Conservation (phyloP, 2,113 vertebrate genomes). For the Colinus virginianus region DNA sequence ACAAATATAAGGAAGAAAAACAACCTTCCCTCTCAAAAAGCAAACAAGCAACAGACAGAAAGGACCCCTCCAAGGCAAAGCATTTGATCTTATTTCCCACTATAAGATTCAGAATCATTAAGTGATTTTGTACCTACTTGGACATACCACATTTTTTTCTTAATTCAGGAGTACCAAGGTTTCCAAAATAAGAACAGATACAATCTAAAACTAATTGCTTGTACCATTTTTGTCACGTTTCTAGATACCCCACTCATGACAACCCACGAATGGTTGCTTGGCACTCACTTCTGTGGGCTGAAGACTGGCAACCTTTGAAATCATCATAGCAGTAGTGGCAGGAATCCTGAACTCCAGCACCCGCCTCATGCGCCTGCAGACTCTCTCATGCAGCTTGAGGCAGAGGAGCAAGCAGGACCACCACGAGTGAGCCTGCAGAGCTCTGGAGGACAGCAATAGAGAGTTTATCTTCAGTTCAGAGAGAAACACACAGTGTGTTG, state of each 20-base stretch:
- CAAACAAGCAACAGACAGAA: background rate
- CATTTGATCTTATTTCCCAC: background rate
- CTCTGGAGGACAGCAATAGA: slow-evolving; percentile 28
- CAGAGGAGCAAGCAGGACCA: slow-evolving; percentile 24
- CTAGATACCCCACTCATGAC: accelerated
- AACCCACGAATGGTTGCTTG: background rate
- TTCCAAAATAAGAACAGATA: accelerated
- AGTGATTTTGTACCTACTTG: background rate
- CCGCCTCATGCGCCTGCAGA: background rate
- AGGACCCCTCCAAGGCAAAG: background rate
- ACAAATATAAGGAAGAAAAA: background rate
- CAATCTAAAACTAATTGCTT: background rate
- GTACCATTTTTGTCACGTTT: background rate
- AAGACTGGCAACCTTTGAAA: slow-evolving; percentile 8
- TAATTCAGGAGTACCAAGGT: background rate
- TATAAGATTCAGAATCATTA: background rate
- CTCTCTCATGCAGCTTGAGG: slow-evolving; percentile 48
- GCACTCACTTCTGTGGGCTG: slow-evolving; percentile 58
- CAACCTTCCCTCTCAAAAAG: background rate
- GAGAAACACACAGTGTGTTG: accelerated
- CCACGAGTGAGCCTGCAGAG: background rate
- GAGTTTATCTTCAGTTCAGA: background rate
- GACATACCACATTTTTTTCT: background rate
- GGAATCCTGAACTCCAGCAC: accelerated
- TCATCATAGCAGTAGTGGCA: slow-evolving; percentile 25